Conservation (phyloP, 2,888 invertebrate species). For the Dichetophora obliterata region DNA sequence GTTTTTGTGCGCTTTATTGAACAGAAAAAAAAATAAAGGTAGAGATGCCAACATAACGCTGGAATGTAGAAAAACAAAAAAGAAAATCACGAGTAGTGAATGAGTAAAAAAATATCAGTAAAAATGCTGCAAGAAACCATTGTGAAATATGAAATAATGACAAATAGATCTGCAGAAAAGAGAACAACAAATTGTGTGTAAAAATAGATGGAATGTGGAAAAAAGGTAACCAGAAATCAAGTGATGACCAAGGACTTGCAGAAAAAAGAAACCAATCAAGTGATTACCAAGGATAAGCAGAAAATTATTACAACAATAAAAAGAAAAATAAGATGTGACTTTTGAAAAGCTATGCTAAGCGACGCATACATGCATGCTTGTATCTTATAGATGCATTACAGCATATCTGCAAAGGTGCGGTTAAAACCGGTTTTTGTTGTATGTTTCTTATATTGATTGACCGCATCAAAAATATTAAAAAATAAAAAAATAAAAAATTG, state of each 20-base stretch:
- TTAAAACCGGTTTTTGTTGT: neutral
- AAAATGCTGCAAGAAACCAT: neutral
- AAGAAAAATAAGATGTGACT: too few relatives aligned
- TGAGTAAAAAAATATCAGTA: too few relatives aligned
- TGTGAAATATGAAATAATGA: neutral
- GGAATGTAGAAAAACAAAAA: neutral
- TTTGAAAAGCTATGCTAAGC: too few relatives aligned
- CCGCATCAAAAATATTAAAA: neutral
- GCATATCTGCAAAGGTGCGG: conserved; percentile 1
- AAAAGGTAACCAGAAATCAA: too few relatives aligned
- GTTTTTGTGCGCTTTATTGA: too few relatives aligned
- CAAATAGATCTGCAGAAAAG: neutral
- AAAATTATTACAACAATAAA: too few relatives aligned
- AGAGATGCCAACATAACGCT: neutral
- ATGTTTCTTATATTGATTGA: neutral
- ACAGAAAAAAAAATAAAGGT: neutral
- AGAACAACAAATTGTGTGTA: too few relatives aligned
- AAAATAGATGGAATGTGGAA: too few relatives aligned
- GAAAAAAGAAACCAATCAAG: too few relatives aligned
- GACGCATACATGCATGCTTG: too few relatives aligned
- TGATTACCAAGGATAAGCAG: neutral
- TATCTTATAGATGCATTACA: neutral
- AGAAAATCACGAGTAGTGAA: too few relatives aligned
- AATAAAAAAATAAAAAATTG: neutral
- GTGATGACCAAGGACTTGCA: too few relatives aligned